A percentile compares a stretch with the other conserved stretches of the same genome.
Evolutionary conservation across 2,797 vertebrate genomes (phyloP).

Genomic region (Danionella dracula): DNA sequence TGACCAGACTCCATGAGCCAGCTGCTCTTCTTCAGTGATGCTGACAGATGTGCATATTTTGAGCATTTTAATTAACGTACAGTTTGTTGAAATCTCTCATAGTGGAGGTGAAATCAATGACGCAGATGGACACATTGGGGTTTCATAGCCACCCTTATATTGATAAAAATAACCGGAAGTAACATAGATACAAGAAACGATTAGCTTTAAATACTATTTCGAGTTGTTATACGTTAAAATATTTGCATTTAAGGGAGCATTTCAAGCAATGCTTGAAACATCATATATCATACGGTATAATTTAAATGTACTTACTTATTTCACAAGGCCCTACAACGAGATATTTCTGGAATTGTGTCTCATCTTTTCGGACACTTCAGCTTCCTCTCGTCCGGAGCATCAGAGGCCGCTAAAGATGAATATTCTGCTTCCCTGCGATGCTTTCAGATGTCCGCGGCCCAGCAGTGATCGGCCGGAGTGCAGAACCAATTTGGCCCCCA

Average conservation of each 20-base stretch:
- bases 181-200: too few relatives aligned
- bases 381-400: neutral
- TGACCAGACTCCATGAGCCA: constrained; percentile 82
- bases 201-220: too few relatives aligned
- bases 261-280: too few relatives aligned
- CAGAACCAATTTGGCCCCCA: too few relatives aligned
- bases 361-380: neutral
- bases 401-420: neutral
- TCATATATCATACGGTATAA: too few relatives aligned
- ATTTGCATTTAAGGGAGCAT: too few relatives aligned
- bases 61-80: neutral
- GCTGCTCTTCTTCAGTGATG: constrained; percentile 1
- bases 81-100: neutral
- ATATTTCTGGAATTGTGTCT: neutral
- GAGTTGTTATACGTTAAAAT: too few relatives aligned
- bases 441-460: too few relatives aligned
- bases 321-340: too few relatives aligned
- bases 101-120: neutral
- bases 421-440: neutral
- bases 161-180: too few relatives aligned
- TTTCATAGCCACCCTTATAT: neutral
- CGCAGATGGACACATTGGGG: neutral
- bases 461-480: too few relatives aligned
- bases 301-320: too few relatives aligned
- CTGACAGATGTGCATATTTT: neutral